These are phyloP conservation scores for Otolemur crassicaudatus DNA, from an alignment of 2,797 vertebrate species.

Conservation along the genomic window DNA sequence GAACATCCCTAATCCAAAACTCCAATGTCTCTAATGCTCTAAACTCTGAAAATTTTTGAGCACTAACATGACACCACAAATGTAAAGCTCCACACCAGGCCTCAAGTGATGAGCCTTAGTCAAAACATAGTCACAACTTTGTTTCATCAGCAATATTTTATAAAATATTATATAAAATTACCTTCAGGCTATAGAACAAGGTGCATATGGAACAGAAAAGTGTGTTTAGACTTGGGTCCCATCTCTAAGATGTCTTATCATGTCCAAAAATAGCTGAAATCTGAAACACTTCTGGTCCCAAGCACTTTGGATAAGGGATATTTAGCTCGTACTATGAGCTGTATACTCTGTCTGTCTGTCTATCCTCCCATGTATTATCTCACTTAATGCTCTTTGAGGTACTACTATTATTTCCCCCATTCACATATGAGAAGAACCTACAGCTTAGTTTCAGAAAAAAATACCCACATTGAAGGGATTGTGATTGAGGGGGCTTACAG, in stretches of 20 bases:
- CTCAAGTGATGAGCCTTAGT: not conserved
- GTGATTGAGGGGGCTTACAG: not conserved
- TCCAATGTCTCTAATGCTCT: not conserved
- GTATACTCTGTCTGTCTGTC: not conserved
- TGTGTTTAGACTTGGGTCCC: not conserved
- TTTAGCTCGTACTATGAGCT: not conserved
- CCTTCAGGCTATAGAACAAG: not conserved
- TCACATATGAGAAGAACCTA: not conserved
- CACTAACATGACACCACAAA: not conserved
- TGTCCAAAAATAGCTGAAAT: not conserved
- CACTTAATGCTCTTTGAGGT: not conserved
- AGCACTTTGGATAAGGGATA: not conserved
- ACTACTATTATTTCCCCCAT: not conserved
- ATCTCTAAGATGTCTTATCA: not conserved
- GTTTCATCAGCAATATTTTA: not conserved
- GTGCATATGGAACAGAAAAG: not conserved
- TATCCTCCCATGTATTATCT: not conserved
- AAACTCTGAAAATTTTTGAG: not conserved
- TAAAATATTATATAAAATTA: not conserved
- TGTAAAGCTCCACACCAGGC: not conserved
- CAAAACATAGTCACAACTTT: not conserved
- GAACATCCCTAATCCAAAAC: not conserved
- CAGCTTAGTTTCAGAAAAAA: not conserved
- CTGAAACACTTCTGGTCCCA: not conserved
- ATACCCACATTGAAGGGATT: not conserved